phyloP scores from a whole-genome alignment of 2,888 invertebrate genomes.

The Pandemis cinnamomeana region DNA sequence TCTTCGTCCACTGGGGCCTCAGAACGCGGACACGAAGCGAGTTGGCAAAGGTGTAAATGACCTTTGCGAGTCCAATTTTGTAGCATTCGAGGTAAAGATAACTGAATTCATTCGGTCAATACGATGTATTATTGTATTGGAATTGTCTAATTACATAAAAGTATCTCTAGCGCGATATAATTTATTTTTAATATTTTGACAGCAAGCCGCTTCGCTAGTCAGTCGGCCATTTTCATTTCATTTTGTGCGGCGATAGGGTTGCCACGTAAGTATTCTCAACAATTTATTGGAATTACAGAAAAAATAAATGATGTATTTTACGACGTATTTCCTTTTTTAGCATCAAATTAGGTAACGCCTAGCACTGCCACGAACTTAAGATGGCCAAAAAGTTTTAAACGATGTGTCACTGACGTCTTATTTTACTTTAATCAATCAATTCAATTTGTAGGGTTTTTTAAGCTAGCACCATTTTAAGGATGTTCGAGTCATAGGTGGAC shows the following conservation, averaged over 20 bases:
- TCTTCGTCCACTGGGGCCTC: constrained; percentile 53
- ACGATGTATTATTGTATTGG: constrained; percentile 55
- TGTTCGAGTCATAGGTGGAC: constrained; percentile 16
- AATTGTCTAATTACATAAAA: constrained; percentile 54
- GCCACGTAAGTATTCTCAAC: constrained; percentile 5
- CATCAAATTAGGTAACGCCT: neutral
- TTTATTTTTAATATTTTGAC: constrained; percentile 79
- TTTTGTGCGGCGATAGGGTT: constrained; percentile 27
- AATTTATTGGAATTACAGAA: neutral
- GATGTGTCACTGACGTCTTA: neutral
- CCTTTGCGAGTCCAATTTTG: constrained; percentile 63
- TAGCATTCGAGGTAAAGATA: constrained; percentile 55
- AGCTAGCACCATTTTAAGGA: constrained; percentile 8
- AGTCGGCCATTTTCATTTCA: constrained; percentile 79
- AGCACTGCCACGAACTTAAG: neutral
- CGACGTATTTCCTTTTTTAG: neutral
- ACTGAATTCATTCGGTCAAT: constrained; percentile 63
- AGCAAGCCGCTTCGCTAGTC: constrained; percentile 81
- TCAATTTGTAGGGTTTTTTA: neutral
- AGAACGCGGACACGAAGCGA: constrained; percentile 58
- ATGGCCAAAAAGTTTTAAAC: neutral
- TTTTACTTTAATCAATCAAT: neutral
- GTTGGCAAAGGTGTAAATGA: constrained; percentile 76
- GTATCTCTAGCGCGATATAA: constrained; percentile 62
- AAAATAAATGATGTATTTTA: no score